Percentiles rank a stretch among this genome's conserved stretches.
Conservation (phyloP, 1,140 invertebrate species). For the Anoplolepis gracilipes region DNA sequence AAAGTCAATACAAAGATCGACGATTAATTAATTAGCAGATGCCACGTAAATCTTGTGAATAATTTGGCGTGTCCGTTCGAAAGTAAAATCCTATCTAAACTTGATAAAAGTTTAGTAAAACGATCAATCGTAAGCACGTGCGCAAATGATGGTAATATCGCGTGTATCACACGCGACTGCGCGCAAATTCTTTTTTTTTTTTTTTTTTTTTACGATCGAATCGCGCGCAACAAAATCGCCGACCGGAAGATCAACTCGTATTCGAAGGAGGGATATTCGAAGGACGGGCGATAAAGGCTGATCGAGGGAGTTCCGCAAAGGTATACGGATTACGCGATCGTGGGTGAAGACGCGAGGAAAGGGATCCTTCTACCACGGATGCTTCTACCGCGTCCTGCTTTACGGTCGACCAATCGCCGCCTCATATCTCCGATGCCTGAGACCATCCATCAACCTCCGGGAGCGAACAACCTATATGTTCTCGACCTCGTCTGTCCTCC, state of each 20-base stretch:
- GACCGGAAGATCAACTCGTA: conserved; percentile 18
- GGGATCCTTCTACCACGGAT: conserved; percentile 61
- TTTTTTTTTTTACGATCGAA: conserved; percentile 10
- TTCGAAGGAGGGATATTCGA: conserved; percentile 36
- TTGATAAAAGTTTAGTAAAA: neutral
- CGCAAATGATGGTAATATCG: neutral
- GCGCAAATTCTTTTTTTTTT: neutral
- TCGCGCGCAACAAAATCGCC: conserved; percentile 44
- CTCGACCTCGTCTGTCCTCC: conserved; percentile 70
- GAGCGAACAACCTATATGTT: conserved; percentile 71
- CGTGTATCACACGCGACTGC: neutral
- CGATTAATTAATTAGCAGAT: conserved; percentile 27
- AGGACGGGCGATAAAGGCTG: conserved; percentile 67
- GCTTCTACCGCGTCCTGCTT: conserved; percentile 61
- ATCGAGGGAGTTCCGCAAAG: conserved; percentile 56
- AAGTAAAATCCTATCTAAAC: neutral
- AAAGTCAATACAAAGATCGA: neutral
- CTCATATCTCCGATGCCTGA: conserved; percentile 67
- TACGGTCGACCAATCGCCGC: conserved; percentile 69
- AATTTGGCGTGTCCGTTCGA: neutral
- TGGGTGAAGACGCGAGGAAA: conserved; percentile 36
- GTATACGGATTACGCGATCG: conserved; percentile 67
- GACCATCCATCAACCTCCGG: conserved; percentile 73
- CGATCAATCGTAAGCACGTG: neutral
- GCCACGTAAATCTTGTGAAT: neutral